A percentile compares a stretch with the other conserved stretches of the same genome.
Conservation (phyloP, 2,113 vertebrate species). For the Thalassarche chlororhynchos region DNA sequence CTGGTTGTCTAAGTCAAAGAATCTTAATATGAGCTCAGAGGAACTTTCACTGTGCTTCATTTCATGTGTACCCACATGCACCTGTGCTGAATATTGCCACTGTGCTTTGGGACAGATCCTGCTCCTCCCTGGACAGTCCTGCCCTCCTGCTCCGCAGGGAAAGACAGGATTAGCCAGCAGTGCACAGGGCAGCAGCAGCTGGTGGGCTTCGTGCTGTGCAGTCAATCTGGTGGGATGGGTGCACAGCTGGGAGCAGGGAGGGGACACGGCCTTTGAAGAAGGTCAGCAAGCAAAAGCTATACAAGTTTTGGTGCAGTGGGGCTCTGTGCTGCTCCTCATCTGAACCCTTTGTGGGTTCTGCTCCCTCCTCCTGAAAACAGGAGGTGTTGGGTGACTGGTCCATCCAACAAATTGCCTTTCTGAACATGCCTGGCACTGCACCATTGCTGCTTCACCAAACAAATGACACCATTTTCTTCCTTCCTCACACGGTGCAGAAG, state of each 20-base stretch:
- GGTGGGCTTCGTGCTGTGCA: fast-evolving
- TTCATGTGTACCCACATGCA: neutral
- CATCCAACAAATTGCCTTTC: neutral
- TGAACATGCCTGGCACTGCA: neutral
- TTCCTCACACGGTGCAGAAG: neutral
- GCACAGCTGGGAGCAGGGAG: neutral
- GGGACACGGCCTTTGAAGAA: neutral
- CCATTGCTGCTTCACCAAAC: neutral
- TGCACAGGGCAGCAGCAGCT: neutral
- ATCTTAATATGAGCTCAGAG: neutral
- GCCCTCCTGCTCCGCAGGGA: neutral
- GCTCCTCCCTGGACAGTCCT: neutral
- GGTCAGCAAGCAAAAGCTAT: neutral
- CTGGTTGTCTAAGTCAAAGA: neutral
- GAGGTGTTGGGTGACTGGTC: neutral
- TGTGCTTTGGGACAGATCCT: neutral
- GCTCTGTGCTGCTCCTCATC: neutral
- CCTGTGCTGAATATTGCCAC: neutral
- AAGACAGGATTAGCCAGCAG: neutral
- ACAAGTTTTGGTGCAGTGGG: neutral
- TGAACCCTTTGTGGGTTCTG: neutral
- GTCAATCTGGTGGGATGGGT: neutral
- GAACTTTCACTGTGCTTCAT: neutral
- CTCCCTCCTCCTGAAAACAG: neutral
- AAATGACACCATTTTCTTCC: neutral